A percentile compares a stretch with the other conserved stretches of the same genome.
Evolutionary conservation across 2,888 invertebrate genomes (phyloP).

Genomic region (Chromoteleia sp.): DNA sequence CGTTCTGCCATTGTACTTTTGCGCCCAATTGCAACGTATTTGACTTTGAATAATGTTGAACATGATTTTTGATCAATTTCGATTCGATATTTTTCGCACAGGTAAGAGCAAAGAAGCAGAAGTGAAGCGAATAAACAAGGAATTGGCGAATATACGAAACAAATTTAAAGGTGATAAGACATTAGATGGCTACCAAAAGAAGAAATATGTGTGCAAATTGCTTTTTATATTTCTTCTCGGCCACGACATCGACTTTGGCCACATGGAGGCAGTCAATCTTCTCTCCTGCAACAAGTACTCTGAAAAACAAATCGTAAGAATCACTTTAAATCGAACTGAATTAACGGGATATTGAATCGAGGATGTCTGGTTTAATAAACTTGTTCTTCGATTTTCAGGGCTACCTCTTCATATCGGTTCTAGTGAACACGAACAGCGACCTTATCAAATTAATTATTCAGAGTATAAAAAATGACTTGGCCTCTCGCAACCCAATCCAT

Average conservation of each 20-base stretch:
- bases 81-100: constrained; percentile 78
- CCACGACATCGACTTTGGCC: constrained; percentile 99
- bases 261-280: constrained; percentile 99
- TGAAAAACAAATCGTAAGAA: constrained; percentile 98
- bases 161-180: constrained; percentile 99
- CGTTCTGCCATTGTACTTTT: constrained; percentile 75
- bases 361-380: too few relatives aligned
- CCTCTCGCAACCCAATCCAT: constrained; percentile 98
- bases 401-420: constrained; percentile 99
- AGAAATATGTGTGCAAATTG: constrained; percentile 99
- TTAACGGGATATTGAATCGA: not conserved
- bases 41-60: constrained; percentile 13
- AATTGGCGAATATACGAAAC: constrained; percentile 99
- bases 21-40: constrained; percentile 17
- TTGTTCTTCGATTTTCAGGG: constrained; percentile 88
- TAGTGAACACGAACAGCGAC: constrained; percentile 99
- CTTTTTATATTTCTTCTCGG: constrained; percentile 99
- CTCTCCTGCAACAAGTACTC: constrained; percentile 99
- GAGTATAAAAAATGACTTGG: constrained; percentile 99
- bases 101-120: constrained; percentile 99
- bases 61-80: not conserved
- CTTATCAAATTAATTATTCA: constrained; percentile 99
- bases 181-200: constrained; percentile 99
- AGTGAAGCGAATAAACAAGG: constrained; percentile 99
- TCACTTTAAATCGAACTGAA: not conserved